These are phyloP conservation scores for Riparia riparia DNA, from an alignment of 2,113 vertebrate species.

Conservation along the genomic window DNA sequence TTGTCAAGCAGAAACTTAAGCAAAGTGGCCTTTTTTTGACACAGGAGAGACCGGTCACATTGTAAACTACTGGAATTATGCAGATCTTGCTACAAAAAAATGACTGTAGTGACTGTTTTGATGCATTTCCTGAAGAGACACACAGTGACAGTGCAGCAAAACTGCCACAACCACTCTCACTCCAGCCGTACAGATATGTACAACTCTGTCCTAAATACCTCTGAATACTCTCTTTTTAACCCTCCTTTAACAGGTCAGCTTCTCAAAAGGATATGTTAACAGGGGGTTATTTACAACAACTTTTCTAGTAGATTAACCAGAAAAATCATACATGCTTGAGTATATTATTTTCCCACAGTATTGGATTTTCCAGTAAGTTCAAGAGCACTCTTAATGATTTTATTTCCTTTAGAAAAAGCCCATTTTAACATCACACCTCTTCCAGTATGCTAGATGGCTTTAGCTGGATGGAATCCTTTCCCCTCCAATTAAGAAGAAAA, in stretches of 20 bases:
- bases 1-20: not conserved
- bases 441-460: not conserved
- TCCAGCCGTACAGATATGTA: not conserved
- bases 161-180: conserved; percentile 13
- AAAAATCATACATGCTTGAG: not conserved
- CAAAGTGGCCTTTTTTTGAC: not conserved
- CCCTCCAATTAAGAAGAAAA: not conserved
- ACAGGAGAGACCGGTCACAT: not conserved
- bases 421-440: not conserved
- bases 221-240: not conserved
- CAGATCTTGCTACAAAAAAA: not conserved
- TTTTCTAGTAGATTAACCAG: not conserved
- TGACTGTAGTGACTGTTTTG: not conserved
- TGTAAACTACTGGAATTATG: not conserved
- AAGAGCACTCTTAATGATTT: not conserved
- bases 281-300: not conserved
- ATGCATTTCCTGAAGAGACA: not conserved
- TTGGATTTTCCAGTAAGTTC: not conserved
- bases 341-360: not conserved
- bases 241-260: not conserved
- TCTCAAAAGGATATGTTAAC: not conserved
- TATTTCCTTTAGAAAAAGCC: not conserved
- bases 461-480: not conserved
- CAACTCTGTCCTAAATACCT: not conserved
- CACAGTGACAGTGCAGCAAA: not conserved